Conservation (phyloP, 2,797 vertebrate genomes). For the Neopelma chrysocephalum region DNA sequence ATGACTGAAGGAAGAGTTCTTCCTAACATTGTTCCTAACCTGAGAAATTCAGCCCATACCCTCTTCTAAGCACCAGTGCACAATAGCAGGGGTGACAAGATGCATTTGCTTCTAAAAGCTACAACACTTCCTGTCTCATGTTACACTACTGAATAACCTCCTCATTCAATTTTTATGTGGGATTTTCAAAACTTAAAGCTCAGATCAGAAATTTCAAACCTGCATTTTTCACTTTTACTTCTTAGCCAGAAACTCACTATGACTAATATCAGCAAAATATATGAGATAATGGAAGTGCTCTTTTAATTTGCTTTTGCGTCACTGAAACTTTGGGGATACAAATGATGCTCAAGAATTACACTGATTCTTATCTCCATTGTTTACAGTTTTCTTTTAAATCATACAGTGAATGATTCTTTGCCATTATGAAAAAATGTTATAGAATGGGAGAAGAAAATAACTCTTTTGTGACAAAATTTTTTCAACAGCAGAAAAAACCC, state of each 20-base stretch:
- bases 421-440: background rate
- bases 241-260: slow-evolving; percentile 26
- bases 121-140: slow-evolving; percentile 20
- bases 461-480: background rate
- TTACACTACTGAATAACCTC: slow-evolving; percentile 40
- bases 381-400: background rate
- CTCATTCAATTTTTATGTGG: background rate
- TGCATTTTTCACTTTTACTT: slow-evolving; percentile 39
- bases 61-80: background rate
- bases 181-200: slow-evolving; percentile 45
- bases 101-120: slow-evolving; percentile 35
- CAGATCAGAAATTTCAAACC: slow-evolving; percentile 54
- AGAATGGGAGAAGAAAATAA: background rate
- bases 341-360: background rate
- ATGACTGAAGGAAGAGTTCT: background rate
- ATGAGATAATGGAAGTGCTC: background rate
- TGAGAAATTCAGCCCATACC: background rate
- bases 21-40: background rate
- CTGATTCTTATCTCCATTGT: background rate
- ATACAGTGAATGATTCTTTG: background rate
- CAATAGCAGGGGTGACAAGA: background rate
- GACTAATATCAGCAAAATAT: slow-evolving; percentile 1
- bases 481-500: background rate
- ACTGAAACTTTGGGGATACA: background rate
- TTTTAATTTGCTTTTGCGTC: background rate